phyloP scores from a whole-genome alignment of 2,888 invertebrate species.

The Mesorhabditis sp. region DNA sequence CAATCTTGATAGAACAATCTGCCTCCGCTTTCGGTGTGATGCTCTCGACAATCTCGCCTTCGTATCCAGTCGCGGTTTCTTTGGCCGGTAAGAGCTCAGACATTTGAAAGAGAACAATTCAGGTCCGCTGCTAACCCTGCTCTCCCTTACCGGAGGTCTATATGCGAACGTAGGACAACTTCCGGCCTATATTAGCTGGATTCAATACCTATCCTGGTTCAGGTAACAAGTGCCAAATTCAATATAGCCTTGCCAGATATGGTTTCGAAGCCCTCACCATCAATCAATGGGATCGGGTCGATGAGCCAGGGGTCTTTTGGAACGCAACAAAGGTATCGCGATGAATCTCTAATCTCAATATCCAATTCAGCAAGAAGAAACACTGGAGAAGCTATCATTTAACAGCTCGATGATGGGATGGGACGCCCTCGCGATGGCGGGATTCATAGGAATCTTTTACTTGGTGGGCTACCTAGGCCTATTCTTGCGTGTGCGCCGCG shows the following conservation, averaged over 20 bases:
- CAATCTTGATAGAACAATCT: constrained; percentile 42
- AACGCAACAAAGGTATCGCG: too few species aligned
- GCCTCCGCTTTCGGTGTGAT: constrained; percentile 49
- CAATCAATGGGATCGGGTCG: constrained; percentile 34
- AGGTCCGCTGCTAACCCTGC: constrained; percentile 52
- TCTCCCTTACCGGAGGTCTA: constrained; percentile 56
- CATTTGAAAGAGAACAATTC: constrained; percentile 13
- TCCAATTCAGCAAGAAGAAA: constrained; percentile 17
- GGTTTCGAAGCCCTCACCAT: constrained; percentile 62
- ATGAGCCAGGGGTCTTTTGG: too few species aligned
- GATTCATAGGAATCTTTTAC: constrained; percentile 47
- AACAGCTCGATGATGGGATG: constrained; percentile 35
- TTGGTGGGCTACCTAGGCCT: constrained; percentile 48
- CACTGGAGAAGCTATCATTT: constrained; percentile 39
- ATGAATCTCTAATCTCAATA: too few species aligned
- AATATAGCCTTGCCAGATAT: constrained; percentile 28
- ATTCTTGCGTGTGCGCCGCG: constrained; percentile 35
- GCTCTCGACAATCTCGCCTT: constrained; percentile 49
- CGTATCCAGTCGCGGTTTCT: constrained; percentile 43
- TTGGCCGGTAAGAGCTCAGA: constrained; percentile 5
- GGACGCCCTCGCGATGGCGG: constrained; percentile 42
- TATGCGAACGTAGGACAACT: constrained; percentile 55
- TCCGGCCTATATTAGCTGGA: constrained; percentile 53
- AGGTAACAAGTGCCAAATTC: constrained; percentile 19
- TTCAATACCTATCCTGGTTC: constrained; percentile 48